A percentile compares a stretch with the other conserved stretches of the same genome.
Evolutionary conservation across 2,797 vertebrate genomes (phyloP).

Genomic region (Echeneis naucrates): DNA sequence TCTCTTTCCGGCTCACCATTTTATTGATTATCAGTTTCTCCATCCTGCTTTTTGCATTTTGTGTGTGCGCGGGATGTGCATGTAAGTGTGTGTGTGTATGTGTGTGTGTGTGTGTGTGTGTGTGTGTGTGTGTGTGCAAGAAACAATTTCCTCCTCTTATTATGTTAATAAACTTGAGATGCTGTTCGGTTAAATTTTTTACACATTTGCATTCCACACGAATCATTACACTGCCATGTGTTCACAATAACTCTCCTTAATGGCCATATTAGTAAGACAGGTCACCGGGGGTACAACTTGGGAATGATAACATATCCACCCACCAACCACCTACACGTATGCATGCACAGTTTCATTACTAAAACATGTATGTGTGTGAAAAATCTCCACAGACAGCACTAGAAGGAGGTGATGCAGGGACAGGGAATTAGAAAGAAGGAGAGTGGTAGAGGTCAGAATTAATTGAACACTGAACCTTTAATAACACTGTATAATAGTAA

Average conservation of each 20-base stretch:
- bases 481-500: constrained; percentile 57
- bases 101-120: neutral
- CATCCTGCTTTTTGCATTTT: constrained; percentile 3
- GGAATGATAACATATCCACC: constrained; percentile 55
- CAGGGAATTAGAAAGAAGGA: constrained; percentile 30
- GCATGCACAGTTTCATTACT: constrained; percentile 56
- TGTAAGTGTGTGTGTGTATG: no score
- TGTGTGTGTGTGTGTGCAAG: neutral
- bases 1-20: constrained; percentile 9
- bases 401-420: constrained; percentile 19
- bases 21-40: constrained; percentile 14
- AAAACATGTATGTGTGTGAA: constrained; percentile 35
- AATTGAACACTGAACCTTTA: constrained; percentile 64
- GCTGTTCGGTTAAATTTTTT: constrained; percentile 24
- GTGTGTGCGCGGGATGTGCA: no score
- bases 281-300: constrained; percentile 52
- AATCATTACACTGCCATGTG: constrained; percentile 48
- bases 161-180: constrained; percentile 36
- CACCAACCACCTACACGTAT: constrained; percentile 49
- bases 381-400: constrained; percentile 19
- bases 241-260: constrained; percentile 60
- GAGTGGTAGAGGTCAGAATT: constrained; percentile 57
- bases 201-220: constrained; percentile 42
- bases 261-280: constrained; percentile 59
- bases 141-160: constrained; percentile 11